Base-by-base conservation (phyloP, 1,140 invertebrate species). In the Caenorhabditis elegans region DNA sequence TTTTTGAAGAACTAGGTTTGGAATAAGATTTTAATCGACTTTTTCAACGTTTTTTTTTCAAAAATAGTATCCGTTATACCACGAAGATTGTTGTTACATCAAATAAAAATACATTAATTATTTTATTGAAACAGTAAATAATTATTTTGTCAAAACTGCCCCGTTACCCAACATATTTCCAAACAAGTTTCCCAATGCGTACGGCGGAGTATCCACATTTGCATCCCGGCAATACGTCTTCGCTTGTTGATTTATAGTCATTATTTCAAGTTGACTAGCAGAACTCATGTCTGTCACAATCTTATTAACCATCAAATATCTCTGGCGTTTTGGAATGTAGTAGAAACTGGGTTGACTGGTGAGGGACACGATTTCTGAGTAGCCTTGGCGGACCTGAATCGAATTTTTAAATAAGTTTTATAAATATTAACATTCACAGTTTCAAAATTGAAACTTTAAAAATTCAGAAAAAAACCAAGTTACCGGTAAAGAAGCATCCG, bases 311-410 rank as follows among this genome's bases (percentile, higher is more conserved):
- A 70, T 70, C n/a, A 70, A 34, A n/a, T 70, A 70, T 39, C 60
- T 70, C 60, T 70, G 60, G 19, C 60, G 60, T 70, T 70, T 70
- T 39, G 60, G 60, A 39, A 70, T 70, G 19, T 70, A 70, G 34
- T 70, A 70, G 60, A 70, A 70, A 39, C 60, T 70, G 3, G 60
- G 60, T 22, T 70, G 5, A 22, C 34, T 70, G 34, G 60, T 70
- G 1, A 70, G 60, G 1, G 34, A 22, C 34, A 11, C 13, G 34
- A 70, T 70, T 70, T 70, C 60, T 6, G 60, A 24, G 34, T 70
- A 70, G 60, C 34, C 60, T 31, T 39, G 26, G 34, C 60, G 60
- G 60, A 70, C 60, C 60, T 70, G 60, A 70, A 70, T 19, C 0
- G 15, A 28, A 11, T 17, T 55, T 51, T n/a, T n/a, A n/a, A n/a